Evolutionary conservation across 2,888 invertebrate species (phyloP).

Genomic region (Hirtodrosophila confusa): DNA sequence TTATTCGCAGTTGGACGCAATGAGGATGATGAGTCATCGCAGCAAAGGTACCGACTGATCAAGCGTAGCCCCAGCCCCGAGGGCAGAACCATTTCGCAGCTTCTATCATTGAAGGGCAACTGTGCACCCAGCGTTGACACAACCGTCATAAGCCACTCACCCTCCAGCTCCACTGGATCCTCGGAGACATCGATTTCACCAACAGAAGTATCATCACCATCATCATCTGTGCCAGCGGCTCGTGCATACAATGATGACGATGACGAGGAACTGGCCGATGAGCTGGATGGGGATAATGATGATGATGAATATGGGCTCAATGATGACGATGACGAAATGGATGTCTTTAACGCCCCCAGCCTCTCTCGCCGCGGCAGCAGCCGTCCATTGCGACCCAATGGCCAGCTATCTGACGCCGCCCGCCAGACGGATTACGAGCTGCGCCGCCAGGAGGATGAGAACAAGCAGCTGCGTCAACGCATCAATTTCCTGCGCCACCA

Average conservation of each 20-base stretch:
- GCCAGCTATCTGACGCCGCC: not conserved
- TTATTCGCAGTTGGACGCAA: conserved; percentile 26
- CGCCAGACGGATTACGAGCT: conserved; percentile 46
- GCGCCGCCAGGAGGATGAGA: conserved; percentile 52
- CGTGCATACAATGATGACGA: conserved; percentile 4
- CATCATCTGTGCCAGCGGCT: not conserved
- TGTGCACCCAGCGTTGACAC: rapidly evolving
- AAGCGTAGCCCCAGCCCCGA: conserved; percentile 16
- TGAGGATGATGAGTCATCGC: conserved; percentile 21
- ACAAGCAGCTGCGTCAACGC: conserved; percentile 44
- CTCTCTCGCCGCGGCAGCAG: conserved; percentile 11
- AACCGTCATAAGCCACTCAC: rapidly evolving
- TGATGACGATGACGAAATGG: conserved; percentile 11
- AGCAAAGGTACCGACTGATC: conserved; percentile 16
- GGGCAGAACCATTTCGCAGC: conserved; percentile 29
- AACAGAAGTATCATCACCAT: not conserved
- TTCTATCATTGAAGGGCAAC: conserved; percentile 33
- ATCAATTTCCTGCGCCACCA: conserved; percentile 6
- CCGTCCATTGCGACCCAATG: not conserved
- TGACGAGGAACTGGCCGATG: conserved; percentile 5
- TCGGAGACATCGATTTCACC: too few species aligned
- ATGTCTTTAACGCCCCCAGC: not conserved
- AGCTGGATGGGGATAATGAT: conserved; percentile 6
- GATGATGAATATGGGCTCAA: conserved; percentile 10
- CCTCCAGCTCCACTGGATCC: not conserved